Evolutionary conservation across 2,797 vertebrate genomes (phyloP), one percentile per base, ranked within the genome.

Genomic region (Diceros bicornis): DNA sequence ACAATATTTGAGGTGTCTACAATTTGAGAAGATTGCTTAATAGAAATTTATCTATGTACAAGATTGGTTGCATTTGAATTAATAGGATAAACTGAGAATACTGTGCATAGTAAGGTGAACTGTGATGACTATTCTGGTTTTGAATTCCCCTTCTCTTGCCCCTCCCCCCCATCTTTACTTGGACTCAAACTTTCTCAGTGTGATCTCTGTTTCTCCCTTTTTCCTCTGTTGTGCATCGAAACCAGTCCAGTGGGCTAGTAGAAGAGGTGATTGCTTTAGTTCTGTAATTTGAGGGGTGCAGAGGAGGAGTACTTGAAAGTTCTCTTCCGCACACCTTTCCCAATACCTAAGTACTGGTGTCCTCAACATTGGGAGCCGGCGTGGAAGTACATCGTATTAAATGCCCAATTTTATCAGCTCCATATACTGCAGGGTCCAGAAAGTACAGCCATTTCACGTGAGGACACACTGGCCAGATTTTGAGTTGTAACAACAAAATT

Each of bases 401-500:
- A 41, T 20, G 68, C 9, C 23, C 2, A 13, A 6, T 77, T 74
- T 89, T 71, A 77, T 55, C 2, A 74, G 16, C 6, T 21, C 52
- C 23, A 71, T 57, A 7, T 66, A 16, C 32, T 23, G 59, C 21
- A 85, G 10, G 10, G 14, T 13, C 55, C 23, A 14, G 71, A 27
- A 25, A 75, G 61, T 71, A 47, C 16, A 85, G 37, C 23, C 13
- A 11, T 77, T 83, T 2, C 29, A 11, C 37, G 1, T 25, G 32
- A 89, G 23, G 55, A 52, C 9, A 23, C 0, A 6, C 34, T 32
- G 34, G 44, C 50, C 25, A 47, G 12, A 27, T 84, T 75, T 95
- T 69, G n/a, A 87, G 55, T 87, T 92, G 29, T 79, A 59, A 41
- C 21, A 41, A 3, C 55, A 7, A 86, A 79, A 81, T 87, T 96